Evolutionary conservation across 2,113 vertebrate genomes (phyloP).

Genomic region (Gyps fulvus): DNA sequence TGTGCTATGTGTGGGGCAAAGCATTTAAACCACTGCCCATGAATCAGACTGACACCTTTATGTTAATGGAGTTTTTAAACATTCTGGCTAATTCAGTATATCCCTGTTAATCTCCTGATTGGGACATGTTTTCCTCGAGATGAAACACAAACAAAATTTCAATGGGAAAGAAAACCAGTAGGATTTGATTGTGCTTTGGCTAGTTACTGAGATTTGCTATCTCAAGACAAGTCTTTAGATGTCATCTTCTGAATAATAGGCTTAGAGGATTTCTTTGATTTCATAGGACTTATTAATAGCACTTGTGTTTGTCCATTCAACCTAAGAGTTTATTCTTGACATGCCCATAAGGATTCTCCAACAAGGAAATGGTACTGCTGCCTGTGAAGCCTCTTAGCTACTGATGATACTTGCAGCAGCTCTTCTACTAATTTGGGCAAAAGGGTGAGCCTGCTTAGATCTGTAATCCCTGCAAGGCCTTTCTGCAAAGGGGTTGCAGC

Average conservation of each 20-base stretch:
- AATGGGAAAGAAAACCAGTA: neutral
- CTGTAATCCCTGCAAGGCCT: neutral
- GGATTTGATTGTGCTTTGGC: neutral
- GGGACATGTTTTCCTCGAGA: neutral
- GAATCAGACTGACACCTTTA: neutral
- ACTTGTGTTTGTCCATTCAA: neutral
- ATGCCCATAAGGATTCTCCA: neutral
- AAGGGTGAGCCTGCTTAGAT: neutral
- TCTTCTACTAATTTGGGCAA: neutral
- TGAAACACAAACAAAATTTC: slow-evolving; percentile 26
- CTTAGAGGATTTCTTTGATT: slow-evolving; percentile 7
- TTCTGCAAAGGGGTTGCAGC: neutral
- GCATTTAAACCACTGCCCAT: neutral
- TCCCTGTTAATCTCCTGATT: slow-evolving; percentile 3
- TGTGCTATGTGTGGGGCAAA: neutral
- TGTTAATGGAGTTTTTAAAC: neutral
- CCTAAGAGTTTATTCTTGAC: neutral
- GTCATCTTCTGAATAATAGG: neutral
- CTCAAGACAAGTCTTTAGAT: neutral
- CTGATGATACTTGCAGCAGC: neutral
- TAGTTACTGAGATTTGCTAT: neutral
- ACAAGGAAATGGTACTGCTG: neutral
- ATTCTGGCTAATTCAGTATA: neutral
- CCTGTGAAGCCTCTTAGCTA: neutral
- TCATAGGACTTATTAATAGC: neutral